Percentiles rank a stretch among this genome's conserved stretches.
Evolutionary conservation across 2,888 invertebrate genomes (phyloP).

Genomic region (Dolichomitus sp.): DNA sequence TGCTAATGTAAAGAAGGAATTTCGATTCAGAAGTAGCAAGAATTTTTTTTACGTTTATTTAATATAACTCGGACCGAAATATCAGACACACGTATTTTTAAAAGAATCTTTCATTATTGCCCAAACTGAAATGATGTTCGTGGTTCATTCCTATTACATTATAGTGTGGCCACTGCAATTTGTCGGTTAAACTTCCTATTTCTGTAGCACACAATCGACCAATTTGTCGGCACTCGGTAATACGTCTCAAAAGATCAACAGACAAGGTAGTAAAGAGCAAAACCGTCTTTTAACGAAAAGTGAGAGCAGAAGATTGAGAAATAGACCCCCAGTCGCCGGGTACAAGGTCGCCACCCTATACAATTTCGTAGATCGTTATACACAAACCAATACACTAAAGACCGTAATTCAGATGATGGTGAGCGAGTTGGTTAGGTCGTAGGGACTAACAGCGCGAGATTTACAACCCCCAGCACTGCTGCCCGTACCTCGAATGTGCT

Average conservation of each 20-base stretch:
- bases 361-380: background rate
- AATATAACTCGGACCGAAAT: no score
- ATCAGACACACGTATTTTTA: background rate
- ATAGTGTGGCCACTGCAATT: conserved; percentile 23
- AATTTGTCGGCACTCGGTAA: conserved; percentile 57
- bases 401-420: conserved; percentile 19
- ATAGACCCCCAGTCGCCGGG: conserved; percentile 35
- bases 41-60: no score
- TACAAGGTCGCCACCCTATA: conserved; percentile 17
- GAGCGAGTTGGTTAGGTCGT: background rate
- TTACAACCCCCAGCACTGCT: conserved; percentile 47
- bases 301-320: conserved; percentile 25
- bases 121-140: no score
- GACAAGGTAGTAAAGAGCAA: background rate
- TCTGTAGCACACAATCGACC: conserved; percentile 10
- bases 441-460: conserved; percentile 34
- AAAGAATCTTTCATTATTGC: background rate
- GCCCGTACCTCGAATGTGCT: background rate
- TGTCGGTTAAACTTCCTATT: background rate
- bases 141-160: no score
- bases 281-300: conserved; percentile 5
- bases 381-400: conserved; percentile 20
- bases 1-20: no score
- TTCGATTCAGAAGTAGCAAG: no score
- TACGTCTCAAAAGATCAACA: conserved; percentile 33